These are phyloP conservation scores for Lepus timidus DNA, from an alignment of 2,113 vertebrate species.

Conservation along the genomic window DNA sequence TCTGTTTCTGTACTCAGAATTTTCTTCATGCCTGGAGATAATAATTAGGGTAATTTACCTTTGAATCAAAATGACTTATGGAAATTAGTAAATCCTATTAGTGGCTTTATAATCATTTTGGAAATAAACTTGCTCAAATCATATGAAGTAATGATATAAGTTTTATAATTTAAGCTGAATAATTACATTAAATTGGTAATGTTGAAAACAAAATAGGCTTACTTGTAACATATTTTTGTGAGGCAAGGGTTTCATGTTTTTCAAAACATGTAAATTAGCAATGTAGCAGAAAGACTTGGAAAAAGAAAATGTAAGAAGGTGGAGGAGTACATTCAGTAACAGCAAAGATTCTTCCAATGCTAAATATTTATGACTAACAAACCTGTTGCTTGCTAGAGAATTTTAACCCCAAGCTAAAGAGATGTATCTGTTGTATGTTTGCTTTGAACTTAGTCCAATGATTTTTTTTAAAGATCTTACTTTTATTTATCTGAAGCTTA, in stretches of 20 bases:
- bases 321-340: background rate
- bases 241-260: background rate
- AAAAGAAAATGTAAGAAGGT: background rate
- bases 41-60: conserved; percentile 33
- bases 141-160: conserved; percentile 5
- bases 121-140: conserved; percentile 22
- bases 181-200: background rate
- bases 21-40: conserved; percentile 35
- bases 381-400: background rate
- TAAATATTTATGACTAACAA: background rate
- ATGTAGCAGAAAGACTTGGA: background rate
- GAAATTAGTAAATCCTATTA: conserved; percentile 35
- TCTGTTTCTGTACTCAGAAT: background rate
- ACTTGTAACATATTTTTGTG: background rate
- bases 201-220: background rate
- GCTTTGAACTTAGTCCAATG: background rate
- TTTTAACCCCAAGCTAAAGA: background rate
- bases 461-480: background rate
- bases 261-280: background rate
- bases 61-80: conserved; percentile 47
- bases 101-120: conserved; percentile 47
- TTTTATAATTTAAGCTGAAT: background rate
- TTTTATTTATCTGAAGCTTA: no score
- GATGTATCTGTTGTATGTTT: background rate
- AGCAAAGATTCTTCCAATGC: background rate